phyloP scores from a whole-genome alignment of 2,113 vertebrate genomes.

The Camarhynchus parvulus region DNA sequence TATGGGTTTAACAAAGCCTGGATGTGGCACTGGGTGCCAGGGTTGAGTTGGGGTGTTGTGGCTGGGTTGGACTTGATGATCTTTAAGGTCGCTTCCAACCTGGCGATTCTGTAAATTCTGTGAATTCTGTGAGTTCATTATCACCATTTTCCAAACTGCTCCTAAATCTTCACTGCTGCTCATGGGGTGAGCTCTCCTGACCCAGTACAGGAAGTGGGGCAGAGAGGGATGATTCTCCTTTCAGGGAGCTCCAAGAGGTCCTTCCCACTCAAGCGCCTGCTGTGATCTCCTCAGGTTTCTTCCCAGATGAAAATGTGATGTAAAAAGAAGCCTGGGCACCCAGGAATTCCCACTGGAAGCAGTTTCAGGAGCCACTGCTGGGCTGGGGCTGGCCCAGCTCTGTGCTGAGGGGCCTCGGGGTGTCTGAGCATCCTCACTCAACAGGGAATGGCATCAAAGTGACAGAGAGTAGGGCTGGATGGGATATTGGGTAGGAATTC shows the following conservation, averaged over 20 bases:
- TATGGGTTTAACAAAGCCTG: neutral
- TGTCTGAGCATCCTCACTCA: neutral
- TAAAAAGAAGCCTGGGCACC: neutral
- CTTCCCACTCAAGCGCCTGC: neutral
- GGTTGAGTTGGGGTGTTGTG: neutral
- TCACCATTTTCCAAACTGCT: neutral
- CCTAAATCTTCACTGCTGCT: neutral
- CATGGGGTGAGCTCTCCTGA: neutral
- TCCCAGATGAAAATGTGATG: neutral
- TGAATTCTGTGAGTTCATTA: neutral
- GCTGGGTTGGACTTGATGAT: neutral
- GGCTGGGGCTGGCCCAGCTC: neutral
- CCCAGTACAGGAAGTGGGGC: fast-evolving
- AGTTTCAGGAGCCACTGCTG: neutral
- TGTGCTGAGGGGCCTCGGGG: neutral
- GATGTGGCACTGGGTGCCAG: neutral
- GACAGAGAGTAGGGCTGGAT: neutral
- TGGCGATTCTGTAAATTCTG: too few relatives aligned
- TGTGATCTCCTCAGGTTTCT: neutral
- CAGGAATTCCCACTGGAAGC: neutral
- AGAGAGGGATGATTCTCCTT: neutral
- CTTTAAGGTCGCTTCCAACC: neutral
- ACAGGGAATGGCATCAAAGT: neutral
- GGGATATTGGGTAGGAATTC: neutral
- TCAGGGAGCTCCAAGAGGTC: neutral